Conservation (phyloP, 2,113 vertebrate species). For the Anoura caudifer region DNA sequence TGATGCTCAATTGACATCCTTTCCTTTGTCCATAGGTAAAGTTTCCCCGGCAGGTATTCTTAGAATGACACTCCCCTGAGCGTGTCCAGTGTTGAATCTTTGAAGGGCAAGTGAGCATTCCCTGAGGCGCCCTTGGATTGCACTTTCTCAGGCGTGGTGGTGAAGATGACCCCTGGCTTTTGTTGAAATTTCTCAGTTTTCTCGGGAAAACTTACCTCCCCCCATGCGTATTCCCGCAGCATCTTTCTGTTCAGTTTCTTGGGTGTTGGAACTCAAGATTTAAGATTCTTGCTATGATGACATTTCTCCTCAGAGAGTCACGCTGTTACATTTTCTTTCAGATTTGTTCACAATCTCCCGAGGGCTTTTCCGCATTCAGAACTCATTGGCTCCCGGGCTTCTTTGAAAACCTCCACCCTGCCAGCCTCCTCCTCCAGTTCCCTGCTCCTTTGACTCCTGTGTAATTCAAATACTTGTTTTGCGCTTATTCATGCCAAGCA, state of each 20-base stretch:
- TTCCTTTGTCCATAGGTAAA: not conserved
- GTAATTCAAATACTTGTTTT: not conserved
- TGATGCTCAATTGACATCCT: not conserved
- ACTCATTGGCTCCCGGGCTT: not conserved
- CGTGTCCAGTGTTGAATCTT: not conserved
- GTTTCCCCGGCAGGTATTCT: not conserved
- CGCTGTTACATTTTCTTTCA: not conserved
- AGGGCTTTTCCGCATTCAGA: not conserved
- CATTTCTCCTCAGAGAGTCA: not conserved
- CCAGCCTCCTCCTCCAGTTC: not conserved
- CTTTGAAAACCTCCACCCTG: not conserved
- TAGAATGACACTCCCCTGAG: not conserved
- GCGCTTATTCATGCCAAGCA: not conserved
- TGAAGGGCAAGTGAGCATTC: not conserved
- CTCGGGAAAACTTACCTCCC: not conserved
- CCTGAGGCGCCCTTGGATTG: not conserved
- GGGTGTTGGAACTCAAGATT: not conserved
- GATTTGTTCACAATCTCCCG: not conserved
- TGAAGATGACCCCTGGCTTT: not conserved
- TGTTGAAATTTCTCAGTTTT: not conserved
- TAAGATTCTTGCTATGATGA: not conserved
- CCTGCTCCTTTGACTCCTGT: not conserved
- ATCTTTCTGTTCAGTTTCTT: not conserved
- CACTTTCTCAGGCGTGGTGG: not conserved
- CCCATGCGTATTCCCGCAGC: no score